These are phyloP conservation scores for Lethocerus indicus DNA, from an alignment of 1,140 invertebrate species.

Conservation along the genomic window DNA sequence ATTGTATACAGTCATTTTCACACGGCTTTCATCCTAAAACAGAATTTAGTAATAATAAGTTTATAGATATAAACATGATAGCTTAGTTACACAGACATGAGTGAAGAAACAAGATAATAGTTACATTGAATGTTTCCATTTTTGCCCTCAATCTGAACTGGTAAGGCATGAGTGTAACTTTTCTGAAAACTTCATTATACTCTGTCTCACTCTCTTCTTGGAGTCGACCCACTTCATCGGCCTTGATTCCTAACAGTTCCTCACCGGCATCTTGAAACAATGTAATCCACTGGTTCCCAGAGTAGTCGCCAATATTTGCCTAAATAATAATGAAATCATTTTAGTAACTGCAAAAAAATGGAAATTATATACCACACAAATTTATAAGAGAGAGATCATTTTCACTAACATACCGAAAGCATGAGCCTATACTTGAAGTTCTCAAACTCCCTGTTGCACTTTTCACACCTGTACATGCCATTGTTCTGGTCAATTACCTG, in stretches of 20 bases:
- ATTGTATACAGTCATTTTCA: constrained; percentile 53
- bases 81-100: neutral
- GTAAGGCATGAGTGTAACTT: constrained; percentile 60
- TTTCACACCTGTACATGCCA: constrained; percentile 83
- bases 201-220: constrained; percentile 38
- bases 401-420: constrained; percentile 56
- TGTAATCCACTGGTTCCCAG: constrained; percentile 69
- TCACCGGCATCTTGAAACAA: constrained; percentile 80
- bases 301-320: constrained; percentile 64
- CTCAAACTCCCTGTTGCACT: constrained; percentile 69
- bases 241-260: constrained; percentile 51
- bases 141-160: constrained; percentile 70
- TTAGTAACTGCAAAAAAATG: too few species aligned
- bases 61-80: neutral
- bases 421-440: constrained; percentile 79
- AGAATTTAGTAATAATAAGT: neutral
- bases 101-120: constrained; percentile 15
- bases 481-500: constrained; percentile 67
- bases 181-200: constrained; percentile 42
- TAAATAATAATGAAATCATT: constrained; percentile 26
- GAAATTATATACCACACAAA: too few species aligned
- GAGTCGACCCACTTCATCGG: constrained; percentile 58
- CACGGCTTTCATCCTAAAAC: constrained; percentile 53
- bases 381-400: too few species aligned
- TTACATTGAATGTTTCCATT: constrained; percentile 78